Base-by-base conservation (phyloP, 2,797 vertebrate species). In the Sciurus carolinensis region DNA sequence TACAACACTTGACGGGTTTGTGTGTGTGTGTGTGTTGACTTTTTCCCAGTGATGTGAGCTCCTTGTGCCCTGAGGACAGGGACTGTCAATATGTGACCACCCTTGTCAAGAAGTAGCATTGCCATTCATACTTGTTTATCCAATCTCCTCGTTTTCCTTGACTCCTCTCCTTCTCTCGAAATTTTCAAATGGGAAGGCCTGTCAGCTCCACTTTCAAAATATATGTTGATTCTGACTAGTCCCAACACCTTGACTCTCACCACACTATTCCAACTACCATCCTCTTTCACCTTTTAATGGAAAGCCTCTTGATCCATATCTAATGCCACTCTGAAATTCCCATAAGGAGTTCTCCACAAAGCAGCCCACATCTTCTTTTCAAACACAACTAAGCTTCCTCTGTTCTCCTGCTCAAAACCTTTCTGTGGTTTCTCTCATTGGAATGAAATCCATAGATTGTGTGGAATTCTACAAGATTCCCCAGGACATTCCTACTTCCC, bases 401-500 rank as follows among this genome's bases (percentile, higher is more conserved):
- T 73, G 1, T 9, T 39, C 7, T 67, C 66, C 20, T 66, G 36
- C 24, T 91, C 59, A 36, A 57, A 64, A 26, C 39, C 83, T 36
- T 81, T 18, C 28, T 1, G 0, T 26, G 30, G 30, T 28, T 81
- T 84, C 36, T 90, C 17, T 91, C 15, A 54, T 82, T 52, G 33
- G 30, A 86, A 86, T 67, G 47, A 83, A 94, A 59, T 36, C 26
- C 3, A 18, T 47, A 59, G 42, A 28, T n/a, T 82, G 50, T n/a
- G 0, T 26, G 2, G 0, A 76, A 33, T 7, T 91, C 28, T 47
- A 2, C 2, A 14, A 14, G 47, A 7, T 15, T 36, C n/a, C 47
- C 1, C 13, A 33, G 42, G 11, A 39, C 47, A 26, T 30, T 13
- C 64, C 52, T n/a, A 20, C 39, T 79, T 26, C 28, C 50, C 62